Percentiles rank a stretch among this genome's conserved stretches.
Evolutionary conservation across 2,888 invertebrate genomes (phyloP).

Genomic region (Margaritifera margaritifera): DNA sequence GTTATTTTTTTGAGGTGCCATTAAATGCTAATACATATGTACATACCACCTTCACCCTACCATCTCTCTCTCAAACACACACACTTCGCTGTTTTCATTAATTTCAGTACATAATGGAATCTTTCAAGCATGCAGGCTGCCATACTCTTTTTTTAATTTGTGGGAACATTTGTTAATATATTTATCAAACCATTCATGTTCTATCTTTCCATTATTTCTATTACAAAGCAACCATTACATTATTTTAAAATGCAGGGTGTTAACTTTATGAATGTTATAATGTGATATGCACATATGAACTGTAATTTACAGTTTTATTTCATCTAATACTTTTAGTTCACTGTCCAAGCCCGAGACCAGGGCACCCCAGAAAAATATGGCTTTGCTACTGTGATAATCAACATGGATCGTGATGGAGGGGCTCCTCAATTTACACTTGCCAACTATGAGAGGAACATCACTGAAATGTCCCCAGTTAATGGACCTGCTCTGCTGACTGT

Average conservation of each 20-base stretch:
- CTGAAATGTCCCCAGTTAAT: constrained; percentile 49
- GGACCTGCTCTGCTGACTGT: constrained; percentile 1
- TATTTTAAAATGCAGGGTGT: constrained; percentile 7
- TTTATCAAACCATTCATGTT: no score
- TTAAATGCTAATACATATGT: no score
- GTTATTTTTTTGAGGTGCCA: no score
- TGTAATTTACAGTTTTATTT: not conserved
- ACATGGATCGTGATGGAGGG: constrained; percentile 31
- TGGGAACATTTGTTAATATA: no score
- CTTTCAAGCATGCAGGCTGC: no score
- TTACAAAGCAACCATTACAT: constrained; percentile 10
- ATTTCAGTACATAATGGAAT: no score
- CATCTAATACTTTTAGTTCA: constrained; percentile 44
- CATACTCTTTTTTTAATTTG: no score
- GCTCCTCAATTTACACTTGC: constrained; percentile 21
- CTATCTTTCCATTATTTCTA: not conserved
- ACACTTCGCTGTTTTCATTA: no score
- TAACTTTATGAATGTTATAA: not conserved
- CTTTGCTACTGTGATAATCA: constrained; percentile 22
- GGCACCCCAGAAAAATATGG: constrained; percentile 34
- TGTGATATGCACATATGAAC: no score
- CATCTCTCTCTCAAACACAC: no score
- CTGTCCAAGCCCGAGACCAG: constrained; percentile 50
- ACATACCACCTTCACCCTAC: no score
- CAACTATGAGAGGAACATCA: constrained; percentile 29